Conservation (phyloP, 2,113 vertebrate genomes). For the Platichthys flesus region DNA sequence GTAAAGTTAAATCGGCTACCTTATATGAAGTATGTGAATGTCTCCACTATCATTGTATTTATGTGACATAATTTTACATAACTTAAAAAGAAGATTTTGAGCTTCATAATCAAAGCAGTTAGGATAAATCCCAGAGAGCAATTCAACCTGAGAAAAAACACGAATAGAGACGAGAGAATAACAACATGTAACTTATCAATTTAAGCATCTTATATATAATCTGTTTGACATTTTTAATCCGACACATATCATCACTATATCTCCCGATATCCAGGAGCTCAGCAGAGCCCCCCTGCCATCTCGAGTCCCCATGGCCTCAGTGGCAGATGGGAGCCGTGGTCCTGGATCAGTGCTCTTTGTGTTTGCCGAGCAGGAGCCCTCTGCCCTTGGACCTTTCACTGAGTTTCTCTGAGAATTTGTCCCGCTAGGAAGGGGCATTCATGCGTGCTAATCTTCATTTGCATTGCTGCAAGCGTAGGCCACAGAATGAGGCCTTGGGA, state of each 20-base stretch:
- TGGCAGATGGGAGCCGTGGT: constrained; percentile 56
- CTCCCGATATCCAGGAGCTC: constrained; percentile 22
- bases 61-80: too few relatives aligned
- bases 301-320: constrained; percentile 14
- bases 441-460: constrained; percentile 74
- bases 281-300: constrained; percentile 6
- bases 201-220: constrained; percentile 24
- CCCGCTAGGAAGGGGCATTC: constrained; percentile 53
- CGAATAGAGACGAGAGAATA: not conserved
- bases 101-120: too few relatives aligned
- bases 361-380: constrained; percentile 39
- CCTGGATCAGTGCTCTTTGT: constrained; percentile 43
- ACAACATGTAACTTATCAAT: not conserved
- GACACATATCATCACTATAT: constrained; percentile 34
- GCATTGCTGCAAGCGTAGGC: constrained; percentile 65
- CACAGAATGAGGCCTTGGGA: constrained; percentile 58
- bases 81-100: too few relatives aligned
- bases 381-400: constrained; percentile 53
- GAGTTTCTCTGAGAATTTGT: constrained; percentile 48
- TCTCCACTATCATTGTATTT: too few relatives aligned
- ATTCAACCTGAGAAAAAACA: not conserved
- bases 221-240: not conserved
- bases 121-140: constrained; percentile 15
- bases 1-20: too few relatives aligned
- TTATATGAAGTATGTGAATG: too few relatives aligned